Conservation (phyloP, 2,888 invertebrate genomes). For the Microchrysa polita region DNA sequence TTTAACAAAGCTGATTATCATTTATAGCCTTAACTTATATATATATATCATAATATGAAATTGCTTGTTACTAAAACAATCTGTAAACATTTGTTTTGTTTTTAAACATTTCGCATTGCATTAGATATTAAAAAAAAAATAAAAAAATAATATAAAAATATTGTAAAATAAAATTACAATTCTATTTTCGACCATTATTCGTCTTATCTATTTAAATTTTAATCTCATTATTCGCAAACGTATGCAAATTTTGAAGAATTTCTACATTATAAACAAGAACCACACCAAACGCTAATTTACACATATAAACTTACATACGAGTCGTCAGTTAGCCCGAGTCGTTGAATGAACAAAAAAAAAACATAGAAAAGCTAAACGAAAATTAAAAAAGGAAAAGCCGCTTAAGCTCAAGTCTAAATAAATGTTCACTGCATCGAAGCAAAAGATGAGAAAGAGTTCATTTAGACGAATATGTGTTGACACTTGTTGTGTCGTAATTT, state of each 20-base stretch:
- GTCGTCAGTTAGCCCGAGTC: background rate
- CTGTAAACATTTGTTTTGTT: background rate
- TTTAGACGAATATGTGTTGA: background rate
- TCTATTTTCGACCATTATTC: background rate
- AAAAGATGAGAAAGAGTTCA: background rate
- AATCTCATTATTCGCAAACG: background rate
- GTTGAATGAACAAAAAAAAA: too few relatives aligned
- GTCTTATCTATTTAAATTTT: background rate
- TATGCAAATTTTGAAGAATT: background rate
- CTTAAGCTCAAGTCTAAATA: background rate
- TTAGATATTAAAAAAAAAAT: slow-evolving; percentile 4
- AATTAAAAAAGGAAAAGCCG: too few relatives aligned
- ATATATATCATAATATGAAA: background rate
- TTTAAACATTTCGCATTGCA: background rate
- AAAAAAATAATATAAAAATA: background rate
- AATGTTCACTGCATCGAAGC: background rate
- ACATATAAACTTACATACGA: background rate
- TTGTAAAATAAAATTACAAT: background rate
- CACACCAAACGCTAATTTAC: background rate
- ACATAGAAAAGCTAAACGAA: too few relatives aligned
- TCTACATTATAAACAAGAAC: background rate
- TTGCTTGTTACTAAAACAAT: background rate
- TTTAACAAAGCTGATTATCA: background rate
- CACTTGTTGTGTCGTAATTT: background rate
- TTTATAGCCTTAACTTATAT: background rate